Conservation (phyloP, 2,797 vertebrate genomes). For the Cetoscarus ocellatus region DNA sequence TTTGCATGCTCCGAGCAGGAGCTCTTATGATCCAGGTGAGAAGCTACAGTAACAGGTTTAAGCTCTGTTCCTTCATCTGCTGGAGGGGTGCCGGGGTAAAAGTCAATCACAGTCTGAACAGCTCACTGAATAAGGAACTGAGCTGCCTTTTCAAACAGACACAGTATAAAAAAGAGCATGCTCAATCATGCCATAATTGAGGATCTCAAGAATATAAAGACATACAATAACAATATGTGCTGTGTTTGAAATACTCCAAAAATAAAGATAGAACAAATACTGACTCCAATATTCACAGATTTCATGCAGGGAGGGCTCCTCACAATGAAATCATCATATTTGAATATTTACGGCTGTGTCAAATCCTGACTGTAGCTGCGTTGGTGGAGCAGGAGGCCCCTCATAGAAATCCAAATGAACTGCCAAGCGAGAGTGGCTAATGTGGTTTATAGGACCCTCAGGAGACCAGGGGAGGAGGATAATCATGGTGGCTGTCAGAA, state of each 20-base stretch:
- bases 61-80: conserved; percentile 82
- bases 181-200: conserved; percentile 46
- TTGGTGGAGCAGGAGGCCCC: conserved; percentile 40
- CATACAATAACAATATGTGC: conserved; percentile 33
- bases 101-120: conserved; percentile 73
- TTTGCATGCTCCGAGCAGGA: conserved; percentile 80
- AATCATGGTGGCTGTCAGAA: conserved; percentile 67
- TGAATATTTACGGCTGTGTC: conserved; percentile 57
- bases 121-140: conserved; percentile 64
- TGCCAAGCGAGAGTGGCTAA: conserved; percentile 67
- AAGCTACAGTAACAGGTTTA: conserved; percentile 87
- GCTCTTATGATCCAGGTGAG: conserved; percentile 86
- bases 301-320: conserved; percentile 35
- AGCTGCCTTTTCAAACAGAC: conserved; percentile 58
- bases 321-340: conserved; percentile 62
- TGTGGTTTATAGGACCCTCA: conserved; percentile 77
- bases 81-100: conserved; percentile 63
- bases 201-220: conserved; percentile 34
- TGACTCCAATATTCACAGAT: conserved; percentile 15
- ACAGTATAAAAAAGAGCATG: conserved; percentile 40
- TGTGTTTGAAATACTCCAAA: conserved; percentile 34
- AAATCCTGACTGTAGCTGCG: conserved; percentile 54
- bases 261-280: conserved; percentile 49
- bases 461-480: conserved; percentile 55
- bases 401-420: conserved; percentile 58